A percentile compares a stretch with the other conserved stretches of the same genome.
phyloP scores from a whole-genome alignment of 2,888 invertebrate genomes.

The Alsophila aescularia region DNA sequence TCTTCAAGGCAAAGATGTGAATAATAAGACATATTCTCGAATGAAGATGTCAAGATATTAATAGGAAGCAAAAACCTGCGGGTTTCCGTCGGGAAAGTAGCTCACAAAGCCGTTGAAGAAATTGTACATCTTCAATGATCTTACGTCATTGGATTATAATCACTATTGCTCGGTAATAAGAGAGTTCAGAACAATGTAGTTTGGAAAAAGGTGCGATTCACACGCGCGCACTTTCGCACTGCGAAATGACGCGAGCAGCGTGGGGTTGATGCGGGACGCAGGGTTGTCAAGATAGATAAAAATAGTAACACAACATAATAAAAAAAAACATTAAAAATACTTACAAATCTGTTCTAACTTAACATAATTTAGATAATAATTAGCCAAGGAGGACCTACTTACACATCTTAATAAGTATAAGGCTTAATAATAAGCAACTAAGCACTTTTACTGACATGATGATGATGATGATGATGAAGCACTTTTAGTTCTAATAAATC shows the following conservation, averaged over 20 bases:
- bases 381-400: no score
- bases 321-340: no score
- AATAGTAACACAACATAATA: neutral
- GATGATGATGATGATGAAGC: no score
- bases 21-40: neutral
- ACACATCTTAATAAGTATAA: no score
- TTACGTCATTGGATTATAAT: conserved; percentile 36
- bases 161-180: conserved; percentile 34
- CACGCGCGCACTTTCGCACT: conserved; percentile 52
- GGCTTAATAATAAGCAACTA: no score
- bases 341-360: no score
- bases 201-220: conserved; percentile 47
- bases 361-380: no score
- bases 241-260: conserved; percentile 32
- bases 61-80: conserved; percentile 30
- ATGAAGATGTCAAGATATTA: conserved; percentile 1
- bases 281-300: conserved; percentile 40
- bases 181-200: conserved; percentile 27
- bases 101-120: conserved; percentile 65
- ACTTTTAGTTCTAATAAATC: no score
- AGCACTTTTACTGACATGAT: no score
- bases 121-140: conserved; percentile 59
- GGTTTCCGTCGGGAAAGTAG: conserved; percentile 64
- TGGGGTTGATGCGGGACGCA: conserved; percentile 39
- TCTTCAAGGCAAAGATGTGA: neutral